A percentile compares a stretch with the other conserved stretches of the same genome.
These are phyloP conservation scores for Pseudoatta argentina DNA, from an alignment of 1,140 invertebrate genomes.

Conservation along the genomic window DNA sequence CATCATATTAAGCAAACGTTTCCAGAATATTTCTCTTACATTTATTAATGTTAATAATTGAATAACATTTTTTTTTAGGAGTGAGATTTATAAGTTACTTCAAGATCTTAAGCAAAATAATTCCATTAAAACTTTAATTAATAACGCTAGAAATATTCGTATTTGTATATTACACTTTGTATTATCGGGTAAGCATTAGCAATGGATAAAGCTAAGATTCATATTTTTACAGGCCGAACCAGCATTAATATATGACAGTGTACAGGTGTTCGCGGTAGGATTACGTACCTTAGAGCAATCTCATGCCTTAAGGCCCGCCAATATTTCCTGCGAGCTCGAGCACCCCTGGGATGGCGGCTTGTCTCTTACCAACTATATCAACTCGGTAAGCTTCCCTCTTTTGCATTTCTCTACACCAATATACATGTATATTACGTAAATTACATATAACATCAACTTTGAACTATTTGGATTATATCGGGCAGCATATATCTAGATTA, in stretches of 20 bases:
- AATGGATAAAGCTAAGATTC: constrained; percentile 1
- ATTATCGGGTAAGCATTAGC: not conserved
- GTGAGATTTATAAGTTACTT: not conserved
- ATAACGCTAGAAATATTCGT: not conserved
- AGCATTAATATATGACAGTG: constrained; percentile 93
- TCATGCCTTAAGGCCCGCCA: constrained; percentile 88
- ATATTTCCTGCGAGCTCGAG: constrained; percentile 91
- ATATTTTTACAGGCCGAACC: constrained; percentile 89
- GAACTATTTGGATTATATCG: not conserved
- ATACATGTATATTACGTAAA: not conserved
- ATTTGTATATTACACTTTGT: too few relatives aligned
- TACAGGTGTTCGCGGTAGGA: constrained; percentile 91
- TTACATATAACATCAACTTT: not conserved
- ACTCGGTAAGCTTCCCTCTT: constrained; percentile 87
- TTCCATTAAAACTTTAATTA: not conserved
- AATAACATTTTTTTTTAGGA: not conserved
- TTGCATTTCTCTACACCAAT: not conserved
- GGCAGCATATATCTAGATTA: not conserved
- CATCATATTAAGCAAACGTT: not conserved
- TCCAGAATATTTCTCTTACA: not conserved
- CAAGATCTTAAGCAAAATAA: not conserved
- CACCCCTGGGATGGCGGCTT: constrained; percentile 93
- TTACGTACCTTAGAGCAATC: constrained; percentile 90
- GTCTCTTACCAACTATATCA: constrained; percentile 93
- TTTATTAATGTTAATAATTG: not conserved